These are phyloP conservation scores for Macropis europaea DNA, from an alignment of 2,888 invertebrate species.

Conservation along the genomic window DNA sequence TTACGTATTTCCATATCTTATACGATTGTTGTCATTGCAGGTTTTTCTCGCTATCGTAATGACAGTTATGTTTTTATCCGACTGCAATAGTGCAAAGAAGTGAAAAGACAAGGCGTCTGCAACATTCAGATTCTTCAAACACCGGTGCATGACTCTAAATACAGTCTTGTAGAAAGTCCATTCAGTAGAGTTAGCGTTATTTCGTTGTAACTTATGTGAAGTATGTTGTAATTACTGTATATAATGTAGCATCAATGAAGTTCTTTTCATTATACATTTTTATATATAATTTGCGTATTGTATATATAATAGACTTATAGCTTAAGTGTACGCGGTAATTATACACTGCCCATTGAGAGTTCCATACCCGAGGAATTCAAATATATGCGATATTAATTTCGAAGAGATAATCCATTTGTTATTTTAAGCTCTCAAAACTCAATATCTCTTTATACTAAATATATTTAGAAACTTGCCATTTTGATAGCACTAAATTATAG, in stretches of 20 bases:
- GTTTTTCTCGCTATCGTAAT: conserved; percentile 67
- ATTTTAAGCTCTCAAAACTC: too few species aligned
- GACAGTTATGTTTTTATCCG: conserved; percentile 46
- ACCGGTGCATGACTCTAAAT: conserved; percentile 4
- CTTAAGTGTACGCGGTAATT: conserved; percentile 1
- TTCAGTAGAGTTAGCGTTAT: conserved; percentile 13
- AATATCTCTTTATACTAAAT: too few species aligned
- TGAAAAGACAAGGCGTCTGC: conserved; percentile 23
- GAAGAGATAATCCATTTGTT: neutral
- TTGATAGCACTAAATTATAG: too few species aligned
- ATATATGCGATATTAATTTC: neutral
- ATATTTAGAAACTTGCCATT: conserved; percentile 13
- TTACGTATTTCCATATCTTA: conserved; percentile 20
- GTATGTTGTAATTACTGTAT: conserved; percentile 46
- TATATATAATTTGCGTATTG: conserved; percentile 26
- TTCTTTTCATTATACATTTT: conserved; percentile 31
- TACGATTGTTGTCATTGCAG: conserved; percentile 66
- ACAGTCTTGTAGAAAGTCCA: conserved; percentile 2
- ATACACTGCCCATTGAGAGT: conserved; percentile 26
- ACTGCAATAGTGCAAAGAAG: conserved; percentile 23
- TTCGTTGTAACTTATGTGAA: conserved; percentile 21
- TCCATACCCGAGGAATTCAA: neutral
- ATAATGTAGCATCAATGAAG: conserved; percentile 33
- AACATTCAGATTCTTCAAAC: conserved; percentile 8
- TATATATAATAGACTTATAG: conserved; percentile 14